Evolutionary conservation across 2,888 invertebrate species (phyloP), one percentile per base, ranked within the genome.

Genomic region (Nudaria mundana): DNA sequence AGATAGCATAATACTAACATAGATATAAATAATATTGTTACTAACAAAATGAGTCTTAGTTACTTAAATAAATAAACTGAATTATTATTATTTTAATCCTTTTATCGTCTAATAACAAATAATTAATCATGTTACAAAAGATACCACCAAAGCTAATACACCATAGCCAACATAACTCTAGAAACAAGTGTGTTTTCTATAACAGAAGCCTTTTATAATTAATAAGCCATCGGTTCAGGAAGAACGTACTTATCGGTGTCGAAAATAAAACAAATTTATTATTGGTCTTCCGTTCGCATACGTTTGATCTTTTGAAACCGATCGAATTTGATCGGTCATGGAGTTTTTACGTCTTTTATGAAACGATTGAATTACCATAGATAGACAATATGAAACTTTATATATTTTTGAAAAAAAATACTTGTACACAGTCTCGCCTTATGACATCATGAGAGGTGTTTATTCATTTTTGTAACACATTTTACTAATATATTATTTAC

Each of bases 191-290:
- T 25, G 24, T 33, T 25, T 24, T 25, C 24, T 25, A 24, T n/a
- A 24, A 33, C 33, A 23, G 10, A 28, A 29, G 10, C 13, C 30
- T 37, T 28, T 41, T 46, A 38, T 53, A 53, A 56, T 53, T 51
- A 54, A 48, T 56, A 40, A 37, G 30, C 25, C 31, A 40, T 43
- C 7, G 24, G 15, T 11, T 14, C 31, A 62, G 63, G 63, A 63
- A 60, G 54, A 15, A 15, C 12, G 37, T 62, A 63, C 63, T 63
- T 62, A 58, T 41, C n/a, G 40, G 34, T 32, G 58, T 52, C 49
- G 44, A 58, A 57, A 58, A 57, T 58, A 56, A 44, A 39, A 48
- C 13, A 12, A 35, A 57, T 61, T 61, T 66, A 66, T 66, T 55
- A 26, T 49, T 49, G 47, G 35, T 50, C 59, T 61, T 63, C 63